Conservation (phyloP, 2,888 invertebrate genomes). For the Stramonita haemastoma region DNA sequence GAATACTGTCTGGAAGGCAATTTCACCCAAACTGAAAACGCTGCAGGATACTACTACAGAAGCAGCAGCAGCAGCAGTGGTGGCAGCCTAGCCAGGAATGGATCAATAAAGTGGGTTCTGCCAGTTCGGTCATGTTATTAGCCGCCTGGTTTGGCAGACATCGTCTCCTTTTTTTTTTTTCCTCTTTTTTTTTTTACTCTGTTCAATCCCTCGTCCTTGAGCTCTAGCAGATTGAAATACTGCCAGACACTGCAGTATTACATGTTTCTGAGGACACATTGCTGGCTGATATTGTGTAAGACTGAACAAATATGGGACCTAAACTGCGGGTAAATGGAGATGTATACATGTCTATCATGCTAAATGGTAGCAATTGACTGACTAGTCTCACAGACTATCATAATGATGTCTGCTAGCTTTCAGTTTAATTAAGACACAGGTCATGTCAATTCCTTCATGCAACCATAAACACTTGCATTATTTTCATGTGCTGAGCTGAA, state of each 20-base stretch:
- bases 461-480: too few relatives aligned
- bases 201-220: background rate
- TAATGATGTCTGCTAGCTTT: too few relatives aligned
- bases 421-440: too few relatives aligned
- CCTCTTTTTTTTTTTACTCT: background rate
- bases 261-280: too few relatives aligned
- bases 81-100: background rate
- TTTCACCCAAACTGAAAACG: background rate
- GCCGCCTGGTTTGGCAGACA: background rate
- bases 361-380: too few relatives aligned
- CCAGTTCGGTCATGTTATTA: background rate
- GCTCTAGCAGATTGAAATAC: background rate
- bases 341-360: too few relatives aligned
- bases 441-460: too few relatives aligned
- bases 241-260: background rate
- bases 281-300: too few relatives aligned
- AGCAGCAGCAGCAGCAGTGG: background rate
- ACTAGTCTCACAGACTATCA: too few relatives aligned
- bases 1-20: background rate
- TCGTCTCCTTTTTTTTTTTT: background rate
- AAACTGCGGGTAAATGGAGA: too few relatives aligned
- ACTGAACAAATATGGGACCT: too few relatives aligned
- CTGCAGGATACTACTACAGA: background rate
- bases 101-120: slow-evolving; percentile 9
- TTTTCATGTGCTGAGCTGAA: too few relatives aligned